Conservation (phyloP, 2,797 vertebrate species). For the Enteromius fasciolatus region DNA sequence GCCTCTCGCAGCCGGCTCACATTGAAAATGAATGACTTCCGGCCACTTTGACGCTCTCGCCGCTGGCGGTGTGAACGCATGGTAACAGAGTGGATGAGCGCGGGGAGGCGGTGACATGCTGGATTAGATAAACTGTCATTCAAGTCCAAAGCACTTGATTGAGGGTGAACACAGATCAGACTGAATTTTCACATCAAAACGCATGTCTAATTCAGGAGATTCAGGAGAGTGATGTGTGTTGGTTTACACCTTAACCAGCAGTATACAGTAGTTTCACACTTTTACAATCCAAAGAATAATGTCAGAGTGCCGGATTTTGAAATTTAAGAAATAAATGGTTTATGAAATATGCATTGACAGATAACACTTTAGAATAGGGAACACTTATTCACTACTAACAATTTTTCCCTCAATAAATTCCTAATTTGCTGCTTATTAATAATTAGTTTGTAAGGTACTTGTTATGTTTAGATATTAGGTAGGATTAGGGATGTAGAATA, state of each 20-base stretch:
- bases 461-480: too few relatives aligned
- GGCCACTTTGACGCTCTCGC: too few relatives aligned
- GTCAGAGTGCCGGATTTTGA: neutral
- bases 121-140: slow-evolving; percentile 31
- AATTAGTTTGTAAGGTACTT: too few relatives aligned
- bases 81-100: neutral
- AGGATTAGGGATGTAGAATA: too few relatives aligned
- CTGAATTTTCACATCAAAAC: slow-evolving; percentile 20
- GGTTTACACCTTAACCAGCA: neutral
- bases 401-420: too few relatives aligned
- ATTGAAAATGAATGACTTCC: too few relatives aligned
- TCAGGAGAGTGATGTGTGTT: neutral
- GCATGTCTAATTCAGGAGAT: neutral
- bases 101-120: neutral
- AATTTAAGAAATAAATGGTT: neutral
- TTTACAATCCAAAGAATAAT: neutral
- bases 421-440: too few relatives aligned
- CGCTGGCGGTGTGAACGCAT: too few relatives aligned
- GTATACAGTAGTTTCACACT: neutral
- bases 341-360: neutral
- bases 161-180: neutral
- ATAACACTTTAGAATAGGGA: too few relatives aligned
- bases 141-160: slow-evolving; percentile 6
- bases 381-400: too few relatives aligned
- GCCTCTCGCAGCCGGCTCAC: too few relatives aligned